A percentile compares a stretch with the other conserved stretches of the same genome.
phyloP scores from a whole-genome alignment of 30 jellyfish, hydroid and myxozoan genomes.

The Aurelia aurita complex sp. Pacific region DNA sequence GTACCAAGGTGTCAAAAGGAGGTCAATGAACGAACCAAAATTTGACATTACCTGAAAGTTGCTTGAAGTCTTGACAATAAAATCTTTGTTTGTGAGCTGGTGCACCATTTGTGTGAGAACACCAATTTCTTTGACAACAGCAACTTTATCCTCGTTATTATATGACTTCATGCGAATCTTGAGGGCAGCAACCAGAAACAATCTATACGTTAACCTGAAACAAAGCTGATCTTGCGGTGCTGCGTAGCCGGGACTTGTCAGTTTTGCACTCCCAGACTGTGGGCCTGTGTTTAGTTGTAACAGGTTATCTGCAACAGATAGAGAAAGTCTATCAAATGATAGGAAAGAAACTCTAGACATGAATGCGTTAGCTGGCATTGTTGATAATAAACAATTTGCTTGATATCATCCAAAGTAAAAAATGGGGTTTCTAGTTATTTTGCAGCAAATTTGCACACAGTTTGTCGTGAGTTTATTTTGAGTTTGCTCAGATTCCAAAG shows the following conservation, averaged over 20 bases:
- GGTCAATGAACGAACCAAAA: neutral
- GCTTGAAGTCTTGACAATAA: constrained; percentile 34
- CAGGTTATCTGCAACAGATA: neutral
- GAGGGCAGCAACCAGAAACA: constrained; percentile 26
- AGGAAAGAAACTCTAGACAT: neutral
- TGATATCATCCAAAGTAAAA: too few relatives aligned
- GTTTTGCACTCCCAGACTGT: constrained; percentile 41
- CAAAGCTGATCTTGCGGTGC: constrained; percentile 21
- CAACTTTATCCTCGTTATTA: neutral
- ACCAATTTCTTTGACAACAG: constrained; percentile 9
- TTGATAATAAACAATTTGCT: too few relatives aligned
- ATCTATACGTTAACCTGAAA: constrained; percentile 29
- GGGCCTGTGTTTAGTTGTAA: constrained; percentile 11
- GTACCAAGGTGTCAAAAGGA: too few relatives aligned
- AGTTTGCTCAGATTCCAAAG: too few relatives aligned
- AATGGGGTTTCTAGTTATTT: too few relatives aligned
- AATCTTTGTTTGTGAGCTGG: constrained; percentile 13
- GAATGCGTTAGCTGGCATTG: too few relatives aligned
- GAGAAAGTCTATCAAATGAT: neutral
- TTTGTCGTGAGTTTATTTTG: too few relatives aligned
- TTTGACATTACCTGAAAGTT: constrained; percentile 47
- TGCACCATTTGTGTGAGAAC: constrained; percentile 5
- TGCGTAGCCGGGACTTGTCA: constrained; percentile 54
- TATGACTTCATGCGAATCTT: constrained; percentile 40
- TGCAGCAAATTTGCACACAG: too few relatives aligned